Conservation (phyloP, 1,140 invertebrate genomes). For the Heliothis subflexa region DNA sequence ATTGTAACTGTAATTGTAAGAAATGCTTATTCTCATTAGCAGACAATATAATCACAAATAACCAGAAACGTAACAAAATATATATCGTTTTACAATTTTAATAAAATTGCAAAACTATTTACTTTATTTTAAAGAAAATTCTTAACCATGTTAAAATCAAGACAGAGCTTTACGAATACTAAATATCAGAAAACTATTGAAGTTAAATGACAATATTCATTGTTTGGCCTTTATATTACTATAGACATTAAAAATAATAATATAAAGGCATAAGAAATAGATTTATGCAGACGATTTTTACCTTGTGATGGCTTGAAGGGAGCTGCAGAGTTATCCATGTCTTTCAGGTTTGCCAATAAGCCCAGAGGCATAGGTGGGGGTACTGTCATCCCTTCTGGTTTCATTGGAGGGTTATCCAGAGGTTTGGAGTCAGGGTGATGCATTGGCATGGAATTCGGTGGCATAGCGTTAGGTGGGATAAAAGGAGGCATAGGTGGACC, state of each 20-base stretch:
- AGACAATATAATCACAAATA: too few relatives aligned
- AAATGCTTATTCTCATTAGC: background rate
- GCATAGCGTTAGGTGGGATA: constrained; percentile 59
- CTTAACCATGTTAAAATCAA: background rate
- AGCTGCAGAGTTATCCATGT: constrained; percentile 23
- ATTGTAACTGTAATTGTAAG: background rate
- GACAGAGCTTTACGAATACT: background rate
- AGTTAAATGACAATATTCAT: constrained; percentile 5
- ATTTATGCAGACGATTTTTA: constrained; percentile 55
- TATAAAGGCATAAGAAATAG: constrained; percentile 18
- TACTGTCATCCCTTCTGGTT: constrained; percentile 71
- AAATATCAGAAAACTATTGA: constrained; percentile 39
- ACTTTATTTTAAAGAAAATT: too few relatives aligned
- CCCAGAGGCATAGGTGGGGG: constrained; percentile 69
- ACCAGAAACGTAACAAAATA: too few relatives aligned
- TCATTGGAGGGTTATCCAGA: constrained; percentile 58
- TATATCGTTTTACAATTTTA: too few relatives aligned
- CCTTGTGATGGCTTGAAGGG: constrained; percentile 64
- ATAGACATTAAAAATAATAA: constrained; percentile 28
- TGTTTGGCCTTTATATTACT: constrained; percentile 19
- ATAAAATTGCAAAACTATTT: too few relatives aligned
- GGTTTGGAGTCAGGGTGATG: constrained; percentile 62
- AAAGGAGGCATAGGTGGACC: constrained; percentile 58
- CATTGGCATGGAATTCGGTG: constrained; percentile 55
- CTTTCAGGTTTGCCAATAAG: constrained; percentile 63